A percentile compares a stretch with the other conserved stretches of the same genome.
phyloP scores from a whole-genome alignment of 2,888 invertebrate species.

The Epinotia bilunana region DNA sequence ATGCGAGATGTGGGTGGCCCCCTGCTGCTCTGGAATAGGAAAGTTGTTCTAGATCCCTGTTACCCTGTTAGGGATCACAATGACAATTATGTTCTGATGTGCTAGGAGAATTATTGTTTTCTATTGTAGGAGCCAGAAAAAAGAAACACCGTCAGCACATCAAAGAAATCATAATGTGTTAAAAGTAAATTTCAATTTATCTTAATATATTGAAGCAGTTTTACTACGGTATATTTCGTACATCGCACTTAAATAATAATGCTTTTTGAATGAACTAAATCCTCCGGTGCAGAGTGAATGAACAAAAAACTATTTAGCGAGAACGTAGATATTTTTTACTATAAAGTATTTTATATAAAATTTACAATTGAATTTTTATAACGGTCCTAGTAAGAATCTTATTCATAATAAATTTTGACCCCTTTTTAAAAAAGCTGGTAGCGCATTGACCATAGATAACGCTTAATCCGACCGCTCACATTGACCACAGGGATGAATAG shows the following conservation, averaged over 20 bases:
- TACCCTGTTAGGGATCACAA: slow-evolving; percentile 14
- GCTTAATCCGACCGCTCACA: slow-evolving; percentile 11
- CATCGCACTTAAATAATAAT: too few relatives aligned
- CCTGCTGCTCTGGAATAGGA: slow-evolving; percentile 51
- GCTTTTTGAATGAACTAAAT: too few relatives aligned
- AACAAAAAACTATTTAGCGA: too few relatives aligned
- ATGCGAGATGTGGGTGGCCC: slow-evolving; percentile 53
- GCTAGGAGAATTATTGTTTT: not conserved
- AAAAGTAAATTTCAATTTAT: too few relatives aligned
- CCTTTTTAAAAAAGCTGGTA: not conserved
- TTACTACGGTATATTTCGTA: too few relatives aligned
- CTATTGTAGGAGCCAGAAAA: too few relatives aligned
- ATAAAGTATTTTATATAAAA: too few relatives aligned
- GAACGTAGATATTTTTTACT: too few relatives aligned
- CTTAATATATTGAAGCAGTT: too few relatives aligned
- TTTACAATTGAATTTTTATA: not conserved
- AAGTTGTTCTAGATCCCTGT: slow-evolving; percentile 31
- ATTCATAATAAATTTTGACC: not conserved
- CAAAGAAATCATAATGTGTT: too few relatives aligned
- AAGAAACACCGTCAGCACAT: too few relatives aligned
- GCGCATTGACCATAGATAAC: slow-evolving; percentile 1
- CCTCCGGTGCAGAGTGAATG: too few relatives aligned
- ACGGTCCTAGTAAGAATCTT: not conserved
- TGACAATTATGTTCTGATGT: not conserved
- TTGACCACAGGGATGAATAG: slow-evolving; percentile 58